Evolutionary conservation across 2,113 vertebrate species (phyloP), one percentile per base, ranked within the genome.

Genomic region (Synodontis membranacea): DNA sequence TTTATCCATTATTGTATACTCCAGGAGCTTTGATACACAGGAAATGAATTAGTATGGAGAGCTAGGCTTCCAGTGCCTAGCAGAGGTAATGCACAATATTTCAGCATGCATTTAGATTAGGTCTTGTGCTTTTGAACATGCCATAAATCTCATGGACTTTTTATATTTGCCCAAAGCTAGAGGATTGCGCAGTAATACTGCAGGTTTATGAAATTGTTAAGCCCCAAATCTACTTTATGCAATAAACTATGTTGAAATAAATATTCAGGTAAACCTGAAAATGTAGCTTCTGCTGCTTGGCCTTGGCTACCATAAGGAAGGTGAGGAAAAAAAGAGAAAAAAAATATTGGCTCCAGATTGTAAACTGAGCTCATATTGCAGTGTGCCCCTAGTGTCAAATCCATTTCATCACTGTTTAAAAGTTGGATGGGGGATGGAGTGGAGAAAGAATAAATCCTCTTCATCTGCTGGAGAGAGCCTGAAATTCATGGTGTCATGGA

Each of bases 401-500:
- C 84, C 82, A 92, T 93, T 93, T 90, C 87, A 92, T 92, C 88
- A 89, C 76, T 88, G 79, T 83, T 86, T 74, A 75, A 89, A 86
- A 87, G 86, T 82, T 86, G 54, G 79, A 81, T 62, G 89, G 86
- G 86, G 84, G 84, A 58, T 62, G 62, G 72, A 54, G 80, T 88
- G 80, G 91, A 83, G 60, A 44, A 62, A 90, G 50, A 91, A 91
- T 86, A 88, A 89, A 88, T 88, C 84, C 21, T 75, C 68, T 28
- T 79, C 60, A 84, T 78, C 56, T 82, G 87, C 60, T 31, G 54
- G 58, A 87, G 85, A 86, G 87, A 48, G 60, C 46, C 37, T 11
- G 44, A 75, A 54, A 89, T 64, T 89, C 70, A 87, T 86, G 25
- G n/a, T 76, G 76, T n/a, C 44, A 68, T 56, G 42, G 9, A 54